A percentile compares a stretch with the other conserved stretches of the same genome.
Conservation (phyloP, 2,113 vertebrate species). For the Pogona vitticeps region DNA sequence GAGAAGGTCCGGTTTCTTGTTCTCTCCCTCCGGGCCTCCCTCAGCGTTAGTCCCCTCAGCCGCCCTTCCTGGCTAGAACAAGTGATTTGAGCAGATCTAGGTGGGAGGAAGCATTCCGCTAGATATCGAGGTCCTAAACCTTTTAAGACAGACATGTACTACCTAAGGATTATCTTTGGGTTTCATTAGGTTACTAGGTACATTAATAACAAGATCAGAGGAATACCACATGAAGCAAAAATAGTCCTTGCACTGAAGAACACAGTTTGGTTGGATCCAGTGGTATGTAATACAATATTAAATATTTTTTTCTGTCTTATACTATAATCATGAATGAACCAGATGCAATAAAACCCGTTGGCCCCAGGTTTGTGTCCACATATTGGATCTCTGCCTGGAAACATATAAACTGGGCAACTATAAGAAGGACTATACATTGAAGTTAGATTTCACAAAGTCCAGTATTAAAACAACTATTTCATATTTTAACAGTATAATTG, state of each 20-base stretch:
- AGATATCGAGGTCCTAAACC: too few species aligned
- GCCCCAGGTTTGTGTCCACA: neutral
- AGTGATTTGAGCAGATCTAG: too few species aligned
- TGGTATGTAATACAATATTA: constrained; percentile 77
- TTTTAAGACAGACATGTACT: neutral
- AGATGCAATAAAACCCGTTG: neutral
- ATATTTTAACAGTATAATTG: neutral
- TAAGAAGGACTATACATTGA: neutral
- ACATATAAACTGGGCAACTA: neutral
- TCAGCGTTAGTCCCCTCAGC: too few species aligned
- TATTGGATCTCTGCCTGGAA: neutral
- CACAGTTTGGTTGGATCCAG: constrained; percentile 88
- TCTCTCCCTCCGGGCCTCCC: too few species aligned
- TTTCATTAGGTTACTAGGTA: constrained; percentile 83
- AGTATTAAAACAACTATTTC: neutral
- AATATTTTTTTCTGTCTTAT: neutral
- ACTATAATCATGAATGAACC: too few species aligned
- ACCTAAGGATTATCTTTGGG: neutral
- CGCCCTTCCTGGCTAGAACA: too few species aligned
- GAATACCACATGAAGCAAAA: constrained; percentile 85
- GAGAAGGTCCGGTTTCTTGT: too few species aligned
- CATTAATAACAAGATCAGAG: constrained; percentile 83
- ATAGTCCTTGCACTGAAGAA: constrained; percentile 83
- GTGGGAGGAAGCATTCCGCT: too few species aligned
- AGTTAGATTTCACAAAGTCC: neutral